Evolutionary conservation across 2,797 vertebrate species (phyloP), one percentile per base, ranked within the genome.

Genomic region (Rhynchotus rufescens): DNA sequence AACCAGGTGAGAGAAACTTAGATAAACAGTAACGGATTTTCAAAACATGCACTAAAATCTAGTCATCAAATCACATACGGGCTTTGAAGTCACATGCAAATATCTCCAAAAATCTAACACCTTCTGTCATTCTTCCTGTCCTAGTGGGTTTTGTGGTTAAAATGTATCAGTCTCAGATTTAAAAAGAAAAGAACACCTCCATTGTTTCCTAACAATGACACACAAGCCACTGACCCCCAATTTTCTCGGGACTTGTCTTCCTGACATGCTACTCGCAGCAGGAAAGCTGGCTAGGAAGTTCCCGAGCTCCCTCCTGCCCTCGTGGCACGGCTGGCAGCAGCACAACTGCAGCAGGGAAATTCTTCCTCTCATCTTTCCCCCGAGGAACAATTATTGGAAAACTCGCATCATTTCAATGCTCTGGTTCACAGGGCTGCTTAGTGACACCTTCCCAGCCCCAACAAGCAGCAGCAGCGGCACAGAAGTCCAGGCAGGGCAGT

Each of bases 401-500:
- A 23, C 67, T 19, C 5, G 9, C 20, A 28, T 57, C 19, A 80
- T 61, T 40, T 75, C 22, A 90, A 62, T n/a, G 51, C 30, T 68
- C 28, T 17, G 16, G 9, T 79, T 91, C 65, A 79, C n/a, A 91
- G 8, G 19, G 77, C 0, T 52, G 28, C 44, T 84, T n/a, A 62
- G 71, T 38, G 81, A 82, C 78, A 74, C 59, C 23, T 65, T 34
- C 42, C 79, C 32, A 85, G 57, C 25, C 66, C 40, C 2, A 2
- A 40, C 7, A 60, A n/a, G 22, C 30, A 85, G n/a, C 42, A 49
- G 62, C 64, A 54, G 30, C 12, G 22, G 22, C 45, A 76, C 36
- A 81, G 84, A 51, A 20, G 22, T 69, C 84, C 60, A 84, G 42
- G 51, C 0, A 0, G 4, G 3, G 47, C 0, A 60, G 23, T 80